These are phyloP conservation scores for Mormyrus iriodes DNA, from an alignment of 2,113 vertebrate genomes.

Conservation along the genomic window DNA sequence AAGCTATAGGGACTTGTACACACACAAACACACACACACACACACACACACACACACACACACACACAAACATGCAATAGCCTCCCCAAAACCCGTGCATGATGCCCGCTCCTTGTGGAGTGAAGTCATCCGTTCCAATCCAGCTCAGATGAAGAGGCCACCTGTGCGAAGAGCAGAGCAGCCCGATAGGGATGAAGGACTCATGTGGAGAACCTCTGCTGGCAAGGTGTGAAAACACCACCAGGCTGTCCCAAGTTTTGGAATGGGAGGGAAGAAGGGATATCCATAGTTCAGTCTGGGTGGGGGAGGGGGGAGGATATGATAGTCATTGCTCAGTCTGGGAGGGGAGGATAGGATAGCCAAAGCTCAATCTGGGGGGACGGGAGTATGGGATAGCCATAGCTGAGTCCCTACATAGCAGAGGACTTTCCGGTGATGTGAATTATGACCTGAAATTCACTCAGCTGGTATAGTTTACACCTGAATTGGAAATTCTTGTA, in stretches of 20 bases:
- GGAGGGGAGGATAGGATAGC: too few relatives aligned
- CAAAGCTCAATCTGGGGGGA: too few relatives aligned
- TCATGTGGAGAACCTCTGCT: slow-evolving; percentile 23
- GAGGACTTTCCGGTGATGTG: background rate
- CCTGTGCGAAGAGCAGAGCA: background rate
- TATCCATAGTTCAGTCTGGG: background rate
- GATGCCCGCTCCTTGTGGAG: slow-evolving; percentile 20
- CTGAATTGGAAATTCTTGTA: background rate
- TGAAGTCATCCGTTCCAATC: slow-evolving; percentile 14
- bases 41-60: background rate
- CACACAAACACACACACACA: background rate
- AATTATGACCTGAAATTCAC: background rate
- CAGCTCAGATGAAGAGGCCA: too few relatives aligned
- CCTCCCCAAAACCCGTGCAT: background rate
- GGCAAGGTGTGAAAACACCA: slow-evolving; percentile 27
- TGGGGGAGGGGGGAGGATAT: background rate
- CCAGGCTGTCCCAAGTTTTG: background rate
- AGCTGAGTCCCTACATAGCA: too few relatives aligned
- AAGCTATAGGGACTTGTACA: background rate
- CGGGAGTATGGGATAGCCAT: too few relatives aligned
- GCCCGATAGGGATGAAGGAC: slow-evolving; percentile 19
- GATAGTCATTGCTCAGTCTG: too few relatives aligned
- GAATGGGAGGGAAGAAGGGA: too few relatives aligned
- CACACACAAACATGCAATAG: background rate
- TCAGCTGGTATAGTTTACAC: background rate